Evolutionary conservation across 1,140 invertebrate genomes (phyloP), one percentile per base, ranked within the genome.

Genomic region (Galendromus occidentalis): DNA sequence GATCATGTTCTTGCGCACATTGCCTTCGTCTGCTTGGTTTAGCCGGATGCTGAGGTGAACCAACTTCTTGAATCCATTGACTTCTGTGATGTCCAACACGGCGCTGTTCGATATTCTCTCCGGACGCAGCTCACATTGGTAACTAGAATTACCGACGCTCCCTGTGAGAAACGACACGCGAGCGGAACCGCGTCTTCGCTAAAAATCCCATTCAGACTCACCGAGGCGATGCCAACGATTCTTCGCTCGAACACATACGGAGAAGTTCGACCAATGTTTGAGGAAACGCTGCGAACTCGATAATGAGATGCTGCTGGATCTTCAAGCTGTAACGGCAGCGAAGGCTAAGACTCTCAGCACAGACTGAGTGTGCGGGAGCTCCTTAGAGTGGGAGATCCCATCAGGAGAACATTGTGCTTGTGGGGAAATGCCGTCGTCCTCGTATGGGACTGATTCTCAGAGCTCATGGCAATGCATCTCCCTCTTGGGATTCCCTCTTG

Each of bases 1-100:
- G 33, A 59, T 33, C 51, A 59, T 59, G 51, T 33, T 59, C 20
- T 59, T 59, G 14, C 51, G 51, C 14, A 59, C 51, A 17, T 59
- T 25, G 14, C 25, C 22, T 22, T 59, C 51, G 33, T 59, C 51
- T 6, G 51, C 51, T 22, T 59, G 51, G 51, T 25, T 29, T 1
- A 59, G 51, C 33, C 22, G 51, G 25, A 59, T 33, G 51, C 51
- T 59, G 51, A 59, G 51, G 51, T 59, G 51, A 2, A 59, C 51
- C 14, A 59, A 33, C 33, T 59, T 59, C 22, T 59, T 59, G 22
- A 59, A 59, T 14, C 51, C 51, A 59, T 59, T 59, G 1, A 25
- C 33, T 59, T 59, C 51, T 1, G 51, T 59, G 14, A 59, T 59
- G 33, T 59, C 25, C 22, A 59, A 59, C 22, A 29, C 25, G 14